Percentiles rank a stretch among this genome's conserved stretches.
Evolutionary conservation across 2,113 vertebrate genomes (phyloP).

Genomic region (Vulpes lagopus): DNA sequence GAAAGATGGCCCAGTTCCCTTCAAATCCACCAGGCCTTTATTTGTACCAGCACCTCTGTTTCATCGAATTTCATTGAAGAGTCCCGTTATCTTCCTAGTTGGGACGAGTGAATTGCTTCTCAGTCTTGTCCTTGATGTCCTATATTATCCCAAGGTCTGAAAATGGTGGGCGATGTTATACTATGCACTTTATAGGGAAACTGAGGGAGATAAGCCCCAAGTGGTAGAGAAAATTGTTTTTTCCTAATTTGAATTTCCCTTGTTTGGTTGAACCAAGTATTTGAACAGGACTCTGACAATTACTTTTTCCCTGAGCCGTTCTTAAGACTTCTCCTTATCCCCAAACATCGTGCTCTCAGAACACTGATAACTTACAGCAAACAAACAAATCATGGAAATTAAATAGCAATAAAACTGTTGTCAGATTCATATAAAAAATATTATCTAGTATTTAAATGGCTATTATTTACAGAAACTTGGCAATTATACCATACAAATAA

Average conservation of each 20-base stretch:
- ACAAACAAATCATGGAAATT: slow-evolving; percentile 85
- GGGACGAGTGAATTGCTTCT: background rate
- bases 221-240: background rate
- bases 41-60: background rate
- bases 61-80: background rate
- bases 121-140: background rate
- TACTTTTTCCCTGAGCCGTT: slow-evolving; percentile 57
- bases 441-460: slow-evolving; percentile 84
- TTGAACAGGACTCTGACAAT: slow-evolving; percentile 34
- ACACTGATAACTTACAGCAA: slow-evolving; percentile 76
- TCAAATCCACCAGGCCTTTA: background rate
- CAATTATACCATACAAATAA: slow-evolving; percentile 80
- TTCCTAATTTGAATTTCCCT: slow-evolving; percentile 40
- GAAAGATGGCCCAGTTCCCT: background rate
- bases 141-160: background rate
- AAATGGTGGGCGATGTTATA: background rate
- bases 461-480: slow-evolving; percentile 86
- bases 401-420: slow-evolving; percentile 85
- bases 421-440: slow-evolving; percentile 82
- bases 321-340: slow-evolving; percentile 47
- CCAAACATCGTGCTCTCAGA: slow-evolving; percentile 74
- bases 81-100: background rate
- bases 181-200: background rate
- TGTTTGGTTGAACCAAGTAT: slow-evolving; percentile 60
- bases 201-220: background rate